These are phyloP conservation scores for Drosophila bunnanda DNA, from an alignment of 2,888 invertebrate species.

Conservation along the genomic window DNA sequence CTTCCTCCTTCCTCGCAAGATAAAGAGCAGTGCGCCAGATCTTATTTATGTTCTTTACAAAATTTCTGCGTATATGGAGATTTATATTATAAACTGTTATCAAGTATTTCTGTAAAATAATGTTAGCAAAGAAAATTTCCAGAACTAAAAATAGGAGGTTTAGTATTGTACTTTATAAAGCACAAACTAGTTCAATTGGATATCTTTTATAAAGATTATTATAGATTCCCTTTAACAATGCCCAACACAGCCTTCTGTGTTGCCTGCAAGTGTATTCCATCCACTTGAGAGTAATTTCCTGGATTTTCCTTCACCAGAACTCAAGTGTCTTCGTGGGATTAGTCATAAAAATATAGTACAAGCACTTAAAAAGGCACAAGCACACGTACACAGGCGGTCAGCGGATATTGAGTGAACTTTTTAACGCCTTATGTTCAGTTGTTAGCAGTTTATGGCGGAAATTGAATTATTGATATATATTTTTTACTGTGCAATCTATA, in stretches of 20 bases:
- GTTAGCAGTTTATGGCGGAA: not conserved
- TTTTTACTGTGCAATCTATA: not conserved
- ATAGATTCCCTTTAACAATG: not conserved
- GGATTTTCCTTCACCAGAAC: constrained; percentile 1
- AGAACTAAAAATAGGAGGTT: not conserved
- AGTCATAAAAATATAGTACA: constrained; percentile 21
- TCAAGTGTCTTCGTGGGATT: constrained; percentile 15
- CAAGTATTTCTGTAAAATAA: not conserved
- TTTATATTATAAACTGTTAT: not conserved
- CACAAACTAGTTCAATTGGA: not conserved
- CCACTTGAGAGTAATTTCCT: constrained; percentile 30
- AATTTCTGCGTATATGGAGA: not conserved
- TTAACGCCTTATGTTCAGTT: not conserved
- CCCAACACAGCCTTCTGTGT: not conserved
- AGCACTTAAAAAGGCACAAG: constrained; percentile 18
- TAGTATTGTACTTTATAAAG: not conserved
- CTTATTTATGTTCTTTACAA: constrained; percentile 5
- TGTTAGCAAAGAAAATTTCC: not conserved
- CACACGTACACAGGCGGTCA: constrained; percentile 16
- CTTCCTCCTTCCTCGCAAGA: constrained; percentile 10
- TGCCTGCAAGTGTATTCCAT: constrained; percentile 11
- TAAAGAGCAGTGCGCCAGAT: constrained; percentile 17
- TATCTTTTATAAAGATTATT: not conserved
- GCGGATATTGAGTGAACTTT: constrained; percentile 7
- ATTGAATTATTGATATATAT: not conserved